Conservation (phyloP, 2,888 invertebrate species). For the Norana najaformis region DNA sequence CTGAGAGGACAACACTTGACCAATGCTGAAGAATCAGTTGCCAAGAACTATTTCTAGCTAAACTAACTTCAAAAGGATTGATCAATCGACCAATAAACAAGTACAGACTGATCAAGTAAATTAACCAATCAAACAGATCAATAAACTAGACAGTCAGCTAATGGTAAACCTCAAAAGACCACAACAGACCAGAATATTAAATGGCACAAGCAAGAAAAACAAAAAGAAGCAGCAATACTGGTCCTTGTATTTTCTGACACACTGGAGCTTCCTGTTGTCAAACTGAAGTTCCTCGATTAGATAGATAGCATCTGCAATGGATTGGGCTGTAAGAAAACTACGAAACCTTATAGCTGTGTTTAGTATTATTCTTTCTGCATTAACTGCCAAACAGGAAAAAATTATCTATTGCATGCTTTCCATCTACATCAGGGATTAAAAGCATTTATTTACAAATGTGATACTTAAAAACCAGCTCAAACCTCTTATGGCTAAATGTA, state of each 20-base stretch:
- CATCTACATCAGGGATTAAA: no score
- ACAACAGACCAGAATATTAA: background rate
- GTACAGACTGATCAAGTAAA: background rate
- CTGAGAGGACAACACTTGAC: background rate
- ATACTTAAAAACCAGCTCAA: background rate
- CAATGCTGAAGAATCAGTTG: background rate
- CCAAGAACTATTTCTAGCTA: no score
- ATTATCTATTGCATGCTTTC: background rate
- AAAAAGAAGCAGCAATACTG: background rate
- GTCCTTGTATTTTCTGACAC: background rate
- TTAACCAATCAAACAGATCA: background rate
- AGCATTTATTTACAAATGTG: constrained; percentile 9
- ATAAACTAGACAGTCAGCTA: constrained; percentile 4
- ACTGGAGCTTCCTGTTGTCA: no score
- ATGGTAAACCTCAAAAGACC: no score
- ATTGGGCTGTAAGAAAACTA: background rate
- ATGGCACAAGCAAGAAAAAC: no score
- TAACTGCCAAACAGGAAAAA: background rate
- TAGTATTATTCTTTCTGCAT: background rate
- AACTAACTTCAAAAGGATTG: no score
- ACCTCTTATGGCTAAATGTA: background rate
- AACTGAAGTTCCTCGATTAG: background rate
- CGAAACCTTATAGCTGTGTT: background rate
- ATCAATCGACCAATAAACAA: background rate
- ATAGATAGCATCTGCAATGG: background rate